Percentiles rank a stretch among this genome's conserved stretches.
phyloP scores from a whole-genome alignment of 2,888 invertebrate species.

The Caenorhabditis sulstoni region DNA sequence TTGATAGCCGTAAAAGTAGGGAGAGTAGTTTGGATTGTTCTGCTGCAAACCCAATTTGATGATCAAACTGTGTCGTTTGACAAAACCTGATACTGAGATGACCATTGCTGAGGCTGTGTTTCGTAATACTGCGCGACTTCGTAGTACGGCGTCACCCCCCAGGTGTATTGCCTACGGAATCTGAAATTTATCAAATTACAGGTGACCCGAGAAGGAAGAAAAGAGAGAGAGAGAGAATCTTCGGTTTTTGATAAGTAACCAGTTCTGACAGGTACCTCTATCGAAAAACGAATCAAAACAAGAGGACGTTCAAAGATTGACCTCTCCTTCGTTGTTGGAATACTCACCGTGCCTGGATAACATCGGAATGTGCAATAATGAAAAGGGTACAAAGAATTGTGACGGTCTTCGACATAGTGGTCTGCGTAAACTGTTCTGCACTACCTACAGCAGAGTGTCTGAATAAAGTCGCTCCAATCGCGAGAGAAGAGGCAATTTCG shows the following conservation, averaged over 20 bases:
- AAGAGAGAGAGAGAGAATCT: conserved; percentile 3
- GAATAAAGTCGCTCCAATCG: conserved; percentile 31
- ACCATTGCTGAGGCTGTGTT: conserved; percentile 43
- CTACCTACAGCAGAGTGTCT: conserved; percentile 25
- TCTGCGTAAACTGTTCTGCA: conserved; percentile 7
- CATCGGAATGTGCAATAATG: conserved; percentile 9
- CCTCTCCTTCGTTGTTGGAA: not conserved
- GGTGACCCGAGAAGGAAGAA: conserved; percentile 4
- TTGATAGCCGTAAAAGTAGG: conserved; percentile 39
- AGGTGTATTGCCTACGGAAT: conserved; percentile 51
- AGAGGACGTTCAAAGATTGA: conserved; percentile 19
- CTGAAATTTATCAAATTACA: conserved; percentile 38
- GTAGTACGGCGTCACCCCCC: conserved; percentile 52
- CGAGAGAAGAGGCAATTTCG: conserved; percentile 35
- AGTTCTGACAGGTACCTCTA: not conserved
- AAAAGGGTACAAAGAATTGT: conserved; percentile 2
- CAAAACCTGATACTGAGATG: conserved; percentile 43
- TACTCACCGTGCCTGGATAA: conserved; percentile 29
- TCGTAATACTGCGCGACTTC: conserved; percentile 50
- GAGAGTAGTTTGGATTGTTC: conserved; percentile 48
- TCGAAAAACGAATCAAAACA: conserved; percentile 1
- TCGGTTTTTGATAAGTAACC: conserved; percentile 47
- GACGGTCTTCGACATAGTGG: conserved; percentile 25
- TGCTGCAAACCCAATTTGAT: conserved; percentile 25
- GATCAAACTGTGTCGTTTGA: not conserved